Percentiles rank a stretch among this genome's conserved stretches.
phyloP scores from a whole-genome alignment of 2,888 invertebrate genomes.

The Coecobrya sp. region DNA sequence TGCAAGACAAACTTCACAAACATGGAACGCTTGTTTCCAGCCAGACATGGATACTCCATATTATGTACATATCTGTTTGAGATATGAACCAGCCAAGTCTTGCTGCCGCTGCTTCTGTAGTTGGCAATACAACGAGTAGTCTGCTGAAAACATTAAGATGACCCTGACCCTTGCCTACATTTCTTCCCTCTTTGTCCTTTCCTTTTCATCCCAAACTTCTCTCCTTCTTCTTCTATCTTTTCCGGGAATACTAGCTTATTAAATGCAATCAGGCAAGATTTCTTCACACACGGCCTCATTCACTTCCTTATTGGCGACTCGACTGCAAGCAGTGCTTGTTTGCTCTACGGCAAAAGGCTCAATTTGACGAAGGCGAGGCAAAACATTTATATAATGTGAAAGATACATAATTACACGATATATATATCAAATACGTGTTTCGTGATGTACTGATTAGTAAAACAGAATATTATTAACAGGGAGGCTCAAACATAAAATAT shows the following conservation, averaged over 20 bases:
- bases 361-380: not conserved
- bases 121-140: not conserved
- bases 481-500: not conserved
- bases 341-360: not conserved
- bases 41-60: not conserved
- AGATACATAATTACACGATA: no score
- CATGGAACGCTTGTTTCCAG: not conserved
- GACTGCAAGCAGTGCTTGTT: not conserved
- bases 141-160: constrained; percentile 52
- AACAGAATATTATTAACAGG: not conserved
- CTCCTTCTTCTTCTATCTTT: constrained; percentile 24
- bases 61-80: not conserved
- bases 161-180: constrained; percentile 72
- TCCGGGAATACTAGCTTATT: not conserved
- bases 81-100: not conserved
- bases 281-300: not conserved
- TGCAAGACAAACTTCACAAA: not conserved
- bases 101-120: not conserved
- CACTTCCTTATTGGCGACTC: constrained; percentile 30
- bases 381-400: not conserved
- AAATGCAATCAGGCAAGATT: not conserved
- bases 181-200: constrained; percentile 70
- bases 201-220: constrained; percentile 69
- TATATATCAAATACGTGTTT: not conserved
- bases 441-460: not conserved